Evolutionary conservation across 2,113 vertebrate species (phyloP), one percentile per base, ranked within the genome.

Genomic region (Chamaetylas fuelleborni): DNA sequence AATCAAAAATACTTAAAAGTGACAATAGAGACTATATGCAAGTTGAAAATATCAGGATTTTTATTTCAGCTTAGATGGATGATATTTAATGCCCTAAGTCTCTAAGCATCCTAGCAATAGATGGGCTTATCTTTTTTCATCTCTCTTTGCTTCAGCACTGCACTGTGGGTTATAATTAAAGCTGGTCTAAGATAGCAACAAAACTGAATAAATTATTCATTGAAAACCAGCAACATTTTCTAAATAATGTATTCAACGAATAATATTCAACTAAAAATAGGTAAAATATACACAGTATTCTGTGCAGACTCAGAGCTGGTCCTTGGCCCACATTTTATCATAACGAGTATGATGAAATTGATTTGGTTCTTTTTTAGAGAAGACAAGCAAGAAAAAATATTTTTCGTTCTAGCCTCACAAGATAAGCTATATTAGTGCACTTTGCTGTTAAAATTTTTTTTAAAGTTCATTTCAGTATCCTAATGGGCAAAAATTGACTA

Each of bases 121-220:
- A 16, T 88, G 26, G 26, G 42, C 11, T 93, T 93, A 88, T 81
- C 70, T 58, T 94, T 42, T 86, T 90, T 88, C 50, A 77, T 93
- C 34, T 86, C n/a, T 65, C 29, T 73, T 38, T 92, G 67, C 43
- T 80, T 73, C 64, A 86, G 71, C 60, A 50, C 38, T 62, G 42
- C 18, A 25, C n/a, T 90, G 29, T 4, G 23, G n/a, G 26, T 93
- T 92, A 94, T 90, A 93, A 94, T 90, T 94, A 94, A 94, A 92
- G 50, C 50, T 70, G 50, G 62, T 61, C 50, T 90, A 94, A 86
- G 66, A 90, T 60, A 95, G 71, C 38, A 69, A 93, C 71, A 83
- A 90, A 96, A 88, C 36, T 50, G 36, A 90, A 93, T 96, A 93
- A 93, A 92, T 95, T 92, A 92, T 90, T 92, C 31, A 88, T 80